Conservation (phyloP, 2,888 invertebrate genomes). For the Lycaena phlaeas region DNA sequence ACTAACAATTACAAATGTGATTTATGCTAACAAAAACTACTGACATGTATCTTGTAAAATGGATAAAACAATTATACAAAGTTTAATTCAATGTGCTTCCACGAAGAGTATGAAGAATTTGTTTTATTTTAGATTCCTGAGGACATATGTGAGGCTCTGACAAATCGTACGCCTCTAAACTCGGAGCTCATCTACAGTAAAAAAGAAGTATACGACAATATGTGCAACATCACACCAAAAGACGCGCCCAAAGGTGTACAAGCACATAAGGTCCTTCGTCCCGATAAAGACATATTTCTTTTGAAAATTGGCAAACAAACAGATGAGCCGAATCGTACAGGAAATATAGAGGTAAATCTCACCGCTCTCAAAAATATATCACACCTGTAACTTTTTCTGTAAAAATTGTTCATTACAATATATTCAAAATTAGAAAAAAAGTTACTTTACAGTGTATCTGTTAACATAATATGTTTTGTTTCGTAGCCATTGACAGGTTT, state of each 20-base stretch:
- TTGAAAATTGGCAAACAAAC: constrained; percentile 83
- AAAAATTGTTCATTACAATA: neutral
- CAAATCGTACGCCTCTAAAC: constrained; percentile 44
- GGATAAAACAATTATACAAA: no score
- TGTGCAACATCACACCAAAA: constrained; percentile 62
- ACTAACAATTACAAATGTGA: no score
- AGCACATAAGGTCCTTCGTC: constrained; percentile 74
- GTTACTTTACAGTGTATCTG: no score
- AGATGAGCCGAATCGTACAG: constrained; percentile 69
- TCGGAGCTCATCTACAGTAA: constrained; percentile 49
- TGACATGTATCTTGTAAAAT: no score
- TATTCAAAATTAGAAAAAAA: neutral
- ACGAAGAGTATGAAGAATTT: neutral
- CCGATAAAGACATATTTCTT: constrained; percentile 80
- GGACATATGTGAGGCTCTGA: constrained; percentile 53
- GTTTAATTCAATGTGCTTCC: neutral
- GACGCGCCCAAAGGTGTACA: constrained; percentile 69
- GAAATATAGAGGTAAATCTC: constrained; percentile 78
- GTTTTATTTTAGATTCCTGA: constrained; percentile 47
- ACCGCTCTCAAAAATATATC: no score
- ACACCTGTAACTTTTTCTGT: no score
- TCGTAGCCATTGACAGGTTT: no score
- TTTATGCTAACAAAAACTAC: no score
- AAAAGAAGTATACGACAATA: constrained; percentile 34
- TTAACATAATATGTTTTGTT: no score